A percentile compares a stretch with the other conserved stretches of the same genome.
These are phyloP conservation scores for Danaus plexippus DNA, from an alignment of 1,140 invertebrate genomes.

Conservation along the genomic window DNA sequence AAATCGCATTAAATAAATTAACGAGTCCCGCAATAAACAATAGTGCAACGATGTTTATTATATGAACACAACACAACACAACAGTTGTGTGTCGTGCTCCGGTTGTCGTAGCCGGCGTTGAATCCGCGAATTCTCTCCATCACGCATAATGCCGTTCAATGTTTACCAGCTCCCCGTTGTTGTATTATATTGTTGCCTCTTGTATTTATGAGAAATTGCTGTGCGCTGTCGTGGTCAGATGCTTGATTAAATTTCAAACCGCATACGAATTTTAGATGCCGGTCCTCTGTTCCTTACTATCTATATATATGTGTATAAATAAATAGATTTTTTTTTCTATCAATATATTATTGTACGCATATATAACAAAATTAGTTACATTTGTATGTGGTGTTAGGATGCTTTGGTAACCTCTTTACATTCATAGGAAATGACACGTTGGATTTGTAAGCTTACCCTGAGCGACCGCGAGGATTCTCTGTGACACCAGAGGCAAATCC, in stretches of 20 bases:
- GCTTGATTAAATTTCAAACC: conserved; percentile 53
- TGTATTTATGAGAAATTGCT: conserved; percentile 37
- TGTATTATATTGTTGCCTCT: conserved; percentile 25
- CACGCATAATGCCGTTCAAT: conserved; percentile 48
- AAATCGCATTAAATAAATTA: too few species aligned
- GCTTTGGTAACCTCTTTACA: conserved; percentile 7
- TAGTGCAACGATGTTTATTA: too few species aligned
- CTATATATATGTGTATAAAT: conserved; percentile 4
- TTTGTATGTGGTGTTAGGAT: too few species aligned
- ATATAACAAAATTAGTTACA: too few species aligned
- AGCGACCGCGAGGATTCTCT: conserved; percentile 46
- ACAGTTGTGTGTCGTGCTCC: conserved; percentile 38
- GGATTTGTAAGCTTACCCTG: conserved; percentile 47
- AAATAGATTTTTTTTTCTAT: background rate
- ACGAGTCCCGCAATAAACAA: too few species aligned
- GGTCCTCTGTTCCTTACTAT: conserved; percentile 13
- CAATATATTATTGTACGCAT: background rate
- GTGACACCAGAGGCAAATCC: conserved; percentile 61
- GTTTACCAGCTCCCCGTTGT: conserved; percentile 40
- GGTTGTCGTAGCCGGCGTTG: conserved; percentile 38
- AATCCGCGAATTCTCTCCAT: conserved; percentile 34
- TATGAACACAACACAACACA: conserved; percentile 15
- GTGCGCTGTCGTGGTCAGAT: conserved; percentile 36
- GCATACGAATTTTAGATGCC: conserved; percentile 36
- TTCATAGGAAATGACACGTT: conserved; percentile 28